Evolutionary conservation across 2,888 invertebrate genomes (phyloP).

Genomic region (Dermolepida albohirtum): DNA sequence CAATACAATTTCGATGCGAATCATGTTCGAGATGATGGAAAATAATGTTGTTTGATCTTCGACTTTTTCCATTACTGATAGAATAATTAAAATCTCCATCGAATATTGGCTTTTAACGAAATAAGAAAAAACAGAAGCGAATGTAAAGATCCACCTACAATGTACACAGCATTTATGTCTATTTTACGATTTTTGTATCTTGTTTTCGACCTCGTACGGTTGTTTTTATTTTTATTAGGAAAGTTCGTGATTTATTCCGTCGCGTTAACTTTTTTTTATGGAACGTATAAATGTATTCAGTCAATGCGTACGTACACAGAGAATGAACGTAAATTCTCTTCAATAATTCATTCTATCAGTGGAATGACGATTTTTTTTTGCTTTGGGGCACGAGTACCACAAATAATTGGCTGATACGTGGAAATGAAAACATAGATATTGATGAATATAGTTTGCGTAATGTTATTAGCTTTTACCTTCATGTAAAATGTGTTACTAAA

Average conservation of each 20-base stretch:
- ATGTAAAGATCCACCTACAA: not conserved
- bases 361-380: slow-evolving; percentile 15
- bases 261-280: slow-evolving; percentile 18
- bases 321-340: slow-evolving; percentile 11
- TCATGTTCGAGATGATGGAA: slow-evolving; percentile 2
- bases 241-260: slow-evolving; percentile 26
- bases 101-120: not conserved
- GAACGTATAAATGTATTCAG: slow-evolving; percentile 20
- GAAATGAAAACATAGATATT: no score
- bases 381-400: no score
- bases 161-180: not conserved
- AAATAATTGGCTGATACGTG: no score
- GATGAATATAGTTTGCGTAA: no score
- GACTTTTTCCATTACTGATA: not conserved
- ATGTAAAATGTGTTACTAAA: no score
- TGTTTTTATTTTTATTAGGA: slow-evolving; percentile 28
- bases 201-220: slow-evolving; percentile 9
- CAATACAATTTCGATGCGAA: slow-evolving; percentile 23
- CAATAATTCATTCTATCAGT: slow-evolving; percentile 19
- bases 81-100: slow-evolving; percentile 22
- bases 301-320: slow-evolving; percentile 14
- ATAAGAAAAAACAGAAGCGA: not conserved
- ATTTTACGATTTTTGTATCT: slow-evolving; percentile 20
- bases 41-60: slow-evolving; percentile 20
- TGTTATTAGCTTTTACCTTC: no score